These are phyloP conservation scores for Euphonia xanthogaster DNA, from an alignment of 2,797 vertebrate genomes.

Conservation along the genomic window DNA sequence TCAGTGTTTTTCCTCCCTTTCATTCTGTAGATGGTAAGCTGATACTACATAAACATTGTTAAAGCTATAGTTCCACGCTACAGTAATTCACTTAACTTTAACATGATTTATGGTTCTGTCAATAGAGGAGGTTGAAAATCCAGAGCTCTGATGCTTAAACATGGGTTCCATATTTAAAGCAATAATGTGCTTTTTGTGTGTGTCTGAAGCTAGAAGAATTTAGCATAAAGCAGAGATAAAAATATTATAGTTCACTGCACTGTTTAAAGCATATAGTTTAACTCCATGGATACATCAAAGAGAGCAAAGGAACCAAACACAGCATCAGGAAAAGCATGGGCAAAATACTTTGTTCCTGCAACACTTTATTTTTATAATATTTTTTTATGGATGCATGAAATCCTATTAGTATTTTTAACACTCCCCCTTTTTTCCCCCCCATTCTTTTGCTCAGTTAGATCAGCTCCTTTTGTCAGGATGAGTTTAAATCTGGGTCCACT, in stretches of 20 bases:
- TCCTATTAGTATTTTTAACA: slow-evolving; percentile 58
- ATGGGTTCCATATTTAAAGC: slow-evolving; percentile 82
- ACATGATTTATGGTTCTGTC: slow-evolving; percentile 93
- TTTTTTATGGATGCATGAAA: slow-evolving; percentile 68
- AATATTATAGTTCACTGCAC: slow-evolving; percentile 54
- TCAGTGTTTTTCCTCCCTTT: slow-evolving; percentile 55
- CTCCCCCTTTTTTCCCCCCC: neutral
- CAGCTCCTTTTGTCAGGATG: slow-evolving; percentile 59
- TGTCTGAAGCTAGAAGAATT: slow-evolving; percentile 51
- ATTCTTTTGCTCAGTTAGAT: slow-evolving; percentile 57
- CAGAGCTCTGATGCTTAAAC: slow-evolving; percentile 73
- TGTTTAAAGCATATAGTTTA: slow-evolving; percentile 57
- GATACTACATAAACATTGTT: slow-evolving; percentile 86
- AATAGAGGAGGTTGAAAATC: slow-evolving; percentile 82
- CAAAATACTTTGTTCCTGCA: slow-evolving; percentile 20
- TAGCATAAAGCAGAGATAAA: slow-evolving; percentile 69
- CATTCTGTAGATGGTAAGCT: slow-evolving; percentile 80
- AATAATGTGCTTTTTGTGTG: slow-evolving; percentile 73
- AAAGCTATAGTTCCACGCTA: slow-evolving; percentile 86
- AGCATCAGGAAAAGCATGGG: neutral
- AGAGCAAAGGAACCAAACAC: neutral
- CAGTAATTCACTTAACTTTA: slow-evolving; percentile 93
- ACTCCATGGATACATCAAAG: slow-evolving; percentile 38
- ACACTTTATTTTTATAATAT: slow-evolving; percentile 49
- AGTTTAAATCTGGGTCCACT: slow-evolving; percentile 63